A percentile compares a stretch with the other conserved stretches of the same genome.
Conservation (phyloP, 2,797 vertebrate genomes). For the Diplodus sargus region DNA sequence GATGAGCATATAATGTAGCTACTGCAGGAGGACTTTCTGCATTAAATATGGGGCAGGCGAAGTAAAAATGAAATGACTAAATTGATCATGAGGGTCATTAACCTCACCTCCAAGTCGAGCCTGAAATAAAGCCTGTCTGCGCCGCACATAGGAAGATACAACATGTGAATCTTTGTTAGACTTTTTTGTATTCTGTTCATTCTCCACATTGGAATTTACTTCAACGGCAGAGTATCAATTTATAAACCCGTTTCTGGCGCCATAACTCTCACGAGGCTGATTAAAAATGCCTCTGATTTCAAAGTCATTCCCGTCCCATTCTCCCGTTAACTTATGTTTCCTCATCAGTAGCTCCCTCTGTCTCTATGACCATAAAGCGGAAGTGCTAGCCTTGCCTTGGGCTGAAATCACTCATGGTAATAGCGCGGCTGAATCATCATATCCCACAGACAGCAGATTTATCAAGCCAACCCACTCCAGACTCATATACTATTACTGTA, state of each 20-base stretch:
- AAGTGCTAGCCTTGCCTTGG: slow-evolving; percentile 69
- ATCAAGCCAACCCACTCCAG: slow-evolving; percentile 71
- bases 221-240: slow-evolving; percentile 42
- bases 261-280: slow-evolving; percentile 56
- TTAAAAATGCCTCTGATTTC: slow-evolving; percentile 70
- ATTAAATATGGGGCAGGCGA: slow-evolving; percentile 66
- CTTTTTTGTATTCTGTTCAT: slow-evolving; percentile 17
- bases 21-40: slow-evolving; percentile 52
- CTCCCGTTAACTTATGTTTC: slow-evolving; percentile 73
- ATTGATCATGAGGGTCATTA: slow-evolving; percentile 77
- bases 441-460: slow-evolving; percentile 80
- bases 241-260: slow-evolving; percentile 26
- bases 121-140: slow-evolving; percentile 18
- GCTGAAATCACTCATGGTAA: slow-evolving; percentile 81
- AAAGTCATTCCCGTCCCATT: slow-evolving; percentile 61
- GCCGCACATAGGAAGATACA: background rate
- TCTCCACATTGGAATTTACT: slow-evolving; percentile 42
- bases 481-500: slow-evolving; percentile 52
- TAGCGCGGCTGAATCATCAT: slow-evolving; percentile 81
- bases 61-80: slow-evolving; percentile 68
- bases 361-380: slow-evolving; percentile 69
- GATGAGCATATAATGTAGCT: slow-evolving; percentile 32
- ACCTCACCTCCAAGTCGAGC: slow-evolving; percentile 59
- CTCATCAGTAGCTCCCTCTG: slow-evolving; percentile 68
- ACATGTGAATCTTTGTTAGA: background rate